These are phyloP conservation scores for Proctacanthus coquilletti DNA, from an alignment of 1,140 invertebrate genomes.

Conservation along the genomic window DNA sequence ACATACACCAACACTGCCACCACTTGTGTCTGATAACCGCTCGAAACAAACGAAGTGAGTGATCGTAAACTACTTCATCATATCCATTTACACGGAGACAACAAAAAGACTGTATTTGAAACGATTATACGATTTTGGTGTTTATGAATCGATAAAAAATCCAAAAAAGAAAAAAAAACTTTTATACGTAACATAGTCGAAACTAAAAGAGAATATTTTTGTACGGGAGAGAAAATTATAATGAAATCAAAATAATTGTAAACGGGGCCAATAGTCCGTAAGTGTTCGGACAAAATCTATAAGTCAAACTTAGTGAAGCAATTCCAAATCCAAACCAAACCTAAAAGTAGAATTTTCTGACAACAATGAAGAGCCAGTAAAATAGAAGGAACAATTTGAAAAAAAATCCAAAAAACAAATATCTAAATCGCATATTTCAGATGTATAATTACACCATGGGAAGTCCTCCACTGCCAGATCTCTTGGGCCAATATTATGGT, in stretches of 20 bases:
- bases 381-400: constrained; percentile 7
- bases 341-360: constrained; percentile 1
- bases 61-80: too few relatives aligned
- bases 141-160: constrained; percentile 5
- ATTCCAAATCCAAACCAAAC: constrained; percentile 5
- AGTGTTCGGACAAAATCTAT: constrained; percentile 28
- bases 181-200: constrained; percentile 8
- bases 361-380: constrained; percentile 2
- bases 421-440: constrained; percentile 31
- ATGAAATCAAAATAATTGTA: constrained; percentile 7
- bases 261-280: constrained; percentile 30
- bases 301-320: constrained; percentile 12
- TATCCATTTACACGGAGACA: too few relatives aligned
- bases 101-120: too few relatives aligned
- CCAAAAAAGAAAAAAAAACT: constrained; percentile 1
- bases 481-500: constrained; percentile 25
- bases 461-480: constrained; percentile 28
- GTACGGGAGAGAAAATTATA: not conserved
- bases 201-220: constrained; percentile 8
- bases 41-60: too few relatives aligned
- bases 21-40: too few relatives aligned
- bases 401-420: constrained; percentile 8
- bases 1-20: too few relatives aligned
- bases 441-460: constrained; percentile 29
- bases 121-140: not conserved